Evolutionary conservation across 1,140 invertebrate species (phyloP).

Genomic region (Ooceraea biroi): DNA sequence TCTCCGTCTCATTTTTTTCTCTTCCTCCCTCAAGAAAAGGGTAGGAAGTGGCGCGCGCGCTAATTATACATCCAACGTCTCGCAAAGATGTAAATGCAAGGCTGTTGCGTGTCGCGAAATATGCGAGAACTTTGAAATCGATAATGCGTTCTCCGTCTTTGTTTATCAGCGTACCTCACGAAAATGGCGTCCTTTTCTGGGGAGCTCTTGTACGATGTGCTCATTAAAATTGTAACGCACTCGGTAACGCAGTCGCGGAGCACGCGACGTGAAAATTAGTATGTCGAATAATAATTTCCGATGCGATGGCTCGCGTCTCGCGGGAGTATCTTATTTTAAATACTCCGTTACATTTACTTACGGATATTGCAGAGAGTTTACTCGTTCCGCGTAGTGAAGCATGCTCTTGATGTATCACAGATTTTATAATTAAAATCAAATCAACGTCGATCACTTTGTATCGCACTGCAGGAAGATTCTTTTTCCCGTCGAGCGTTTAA

Average conservation of each 20-base stretch:
- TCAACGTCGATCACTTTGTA: not conserved
- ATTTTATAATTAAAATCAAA: too few species aligned
- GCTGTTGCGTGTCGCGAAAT: conserved; percentile 47
- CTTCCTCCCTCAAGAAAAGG: not conserved
- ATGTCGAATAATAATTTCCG: not conserved
- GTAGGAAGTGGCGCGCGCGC: not conserved
- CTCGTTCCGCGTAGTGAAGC: too few species aligned
- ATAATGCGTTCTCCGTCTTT: conserved; percentile 43
- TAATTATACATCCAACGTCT: conserved; percentile 19
- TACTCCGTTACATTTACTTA: not conserved
- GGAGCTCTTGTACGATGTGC: not conserved
- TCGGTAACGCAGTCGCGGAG: too few species aligned
- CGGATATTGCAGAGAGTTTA: too few species aligned
- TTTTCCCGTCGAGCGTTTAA: not conserved
- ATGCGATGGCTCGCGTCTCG: not conserved
- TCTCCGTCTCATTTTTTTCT: too few species aligned
- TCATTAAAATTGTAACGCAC: not conserved
- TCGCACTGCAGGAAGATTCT: too few species aligned
- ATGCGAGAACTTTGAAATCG: conserved; percentile 48
- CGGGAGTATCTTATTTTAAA: not conserved
- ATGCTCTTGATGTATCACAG: too few species aligned
- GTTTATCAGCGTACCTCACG: conserved; percentile 6
- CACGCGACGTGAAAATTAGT: not conserved
- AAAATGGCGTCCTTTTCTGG: conserved; percentile 23
- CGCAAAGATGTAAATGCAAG: conserved; percentile 44